Conservation (phyloP, 2,888 invertebrate genomes). For the Hydriomena furcata region DNA sequence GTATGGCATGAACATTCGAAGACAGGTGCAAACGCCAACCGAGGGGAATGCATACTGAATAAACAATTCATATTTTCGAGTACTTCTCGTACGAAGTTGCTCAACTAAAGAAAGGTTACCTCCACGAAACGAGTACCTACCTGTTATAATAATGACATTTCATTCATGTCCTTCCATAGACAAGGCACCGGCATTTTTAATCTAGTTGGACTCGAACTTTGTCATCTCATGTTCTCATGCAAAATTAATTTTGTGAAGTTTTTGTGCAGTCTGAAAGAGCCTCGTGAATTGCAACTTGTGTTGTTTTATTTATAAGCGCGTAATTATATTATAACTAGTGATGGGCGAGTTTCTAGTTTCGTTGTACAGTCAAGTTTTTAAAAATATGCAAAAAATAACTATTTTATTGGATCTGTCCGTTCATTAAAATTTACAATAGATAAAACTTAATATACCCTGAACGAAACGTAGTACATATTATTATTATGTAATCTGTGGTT, state of each 20-base stretch:
- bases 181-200: neutral
- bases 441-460: too few relatives aligned
- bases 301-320: neutral
- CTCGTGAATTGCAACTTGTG: neutral
- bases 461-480: too few relatives aligned
- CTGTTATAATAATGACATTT: too few relatives aligned
- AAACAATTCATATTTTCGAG: neutral
- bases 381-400: too few relatives aligned
- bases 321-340: neutral
- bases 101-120: too few relatives aligned
- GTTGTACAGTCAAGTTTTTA: too few relatives aligned
- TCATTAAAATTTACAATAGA: too few relatives aligned
- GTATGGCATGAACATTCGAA: neutral
- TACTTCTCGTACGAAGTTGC: too few relatives aligned
- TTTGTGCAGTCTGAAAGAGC: conserved; percentile 4
- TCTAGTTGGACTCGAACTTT: neutral
- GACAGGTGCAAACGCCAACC: neutral
- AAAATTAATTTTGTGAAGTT: conserved; percentile 8
- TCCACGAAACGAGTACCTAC: too few relatives aligned
- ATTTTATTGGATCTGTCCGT: too few relatives aligned
- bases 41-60: conserved; percentile 3
- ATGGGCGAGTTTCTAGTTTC: neutral
- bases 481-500: too few relatives aligned
- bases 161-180: neutral
- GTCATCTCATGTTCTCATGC: neutral